Base-by-base conservation (phyloP, 2,888 invertebrate genomes). In the Eupeodes luniger region DNA sequence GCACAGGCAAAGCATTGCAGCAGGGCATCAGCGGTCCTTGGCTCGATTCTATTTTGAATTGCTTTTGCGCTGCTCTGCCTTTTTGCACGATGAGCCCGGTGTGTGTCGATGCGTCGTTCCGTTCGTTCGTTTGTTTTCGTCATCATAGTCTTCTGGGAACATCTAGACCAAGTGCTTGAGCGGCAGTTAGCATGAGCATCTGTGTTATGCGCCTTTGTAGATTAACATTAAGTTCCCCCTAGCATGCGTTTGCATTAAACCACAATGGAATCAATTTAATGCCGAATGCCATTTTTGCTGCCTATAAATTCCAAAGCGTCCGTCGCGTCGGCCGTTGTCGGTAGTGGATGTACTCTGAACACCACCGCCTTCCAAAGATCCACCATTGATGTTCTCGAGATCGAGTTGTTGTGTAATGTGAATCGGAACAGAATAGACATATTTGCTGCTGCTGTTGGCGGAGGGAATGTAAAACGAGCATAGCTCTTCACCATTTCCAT, bases 211-310 rank as follows among this genome's bases (percentile, higher is more conserved):
- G 85, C 55, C 61, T 72, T 72, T 57, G 12, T 11, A 47, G 47
- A 47, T 47, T 47, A 11, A 47, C 12, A 47, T 47, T 10, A 49
- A 49, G 47, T 12, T 36, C 66, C 53, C 59, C 76, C 61, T 57
- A 62, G 77, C 78, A 78, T 85, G 88, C 88, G 85, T 88, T 88
- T 88, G 88, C 88, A 88, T 85, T 88, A 84, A 88, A 88, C 81
- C 88, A 88, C 85, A 88, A 88, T 88, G 88, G 85, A 88, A 88
- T 88, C 88, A 88, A 88, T 88, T 88, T 88, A 88, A 88, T 85
- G 81, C 77, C 84, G 81, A 84, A 84, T 88, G 77, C 87, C 87
- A 88, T 88, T 81, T 72, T 72, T 77, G 77, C 49, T 88, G 84
- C 78, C 81, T 75, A 81, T 75, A 85, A 88, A 88, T 88, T 88